Percentiles rank a stretch among this genome's conserved stretches.
phyloP scores from a whole-genome alignment of 2,113 vertebrate species.

The Opisthocomus hoazin region DNA sequence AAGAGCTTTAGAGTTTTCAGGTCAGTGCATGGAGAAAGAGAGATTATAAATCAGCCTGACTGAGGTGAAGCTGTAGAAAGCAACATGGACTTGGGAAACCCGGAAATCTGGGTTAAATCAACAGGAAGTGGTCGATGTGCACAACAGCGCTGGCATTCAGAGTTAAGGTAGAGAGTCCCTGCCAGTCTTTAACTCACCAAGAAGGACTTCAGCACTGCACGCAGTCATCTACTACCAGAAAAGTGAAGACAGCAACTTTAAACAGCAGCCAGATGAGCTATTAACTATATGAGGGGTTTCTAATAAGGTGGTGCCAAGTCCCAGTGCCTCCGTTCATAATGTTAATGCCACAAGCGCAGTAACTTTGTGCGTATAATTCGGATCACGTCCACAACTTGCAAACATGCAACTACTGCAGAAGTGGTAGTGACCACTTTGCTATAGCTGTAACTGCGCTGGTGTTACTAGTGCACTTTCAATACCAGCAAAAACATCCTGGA shows the following conservation, averaged over 20 bases:
- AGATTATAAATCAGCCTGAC: background rate
- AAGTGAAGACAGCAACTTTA: background rate
- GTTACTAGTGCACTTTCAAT: background rate
- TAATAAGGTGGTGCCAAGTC: background rate
- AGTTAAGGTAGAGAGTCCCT: background rate
- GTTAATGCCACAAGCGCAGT: background rate
- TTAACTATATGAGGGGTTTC: background rate
- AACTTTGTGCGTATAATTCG: background rate
- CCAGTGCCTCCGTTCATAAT: background rate
- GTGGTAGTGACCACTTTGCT: background rate
- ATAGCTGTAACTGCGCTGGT: background rate
- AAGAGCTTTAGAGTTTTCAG: background rate
- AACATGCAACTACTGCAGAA: background rate
- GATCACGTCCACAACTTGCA: background rate
- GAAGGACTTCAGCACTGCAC: background rate
- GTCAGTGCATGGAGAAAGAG: background rate
- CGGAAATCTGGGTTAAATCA: background rate
- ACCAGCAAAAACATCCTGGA: background rate
- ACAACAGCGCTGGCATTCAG: background rate
- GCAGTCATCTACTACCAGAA: background rate
- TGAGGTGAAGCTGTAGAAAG: background rate
- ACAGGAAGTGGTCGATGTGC: background rate
- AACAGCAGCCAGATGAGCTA: background rate
- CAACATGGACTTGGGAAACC: background rate
- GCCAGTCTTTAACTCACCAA: background rate